Conservation (phyloP, 2,113 vertebrate genomes). For the Eubucco bourcierii region DNA sequence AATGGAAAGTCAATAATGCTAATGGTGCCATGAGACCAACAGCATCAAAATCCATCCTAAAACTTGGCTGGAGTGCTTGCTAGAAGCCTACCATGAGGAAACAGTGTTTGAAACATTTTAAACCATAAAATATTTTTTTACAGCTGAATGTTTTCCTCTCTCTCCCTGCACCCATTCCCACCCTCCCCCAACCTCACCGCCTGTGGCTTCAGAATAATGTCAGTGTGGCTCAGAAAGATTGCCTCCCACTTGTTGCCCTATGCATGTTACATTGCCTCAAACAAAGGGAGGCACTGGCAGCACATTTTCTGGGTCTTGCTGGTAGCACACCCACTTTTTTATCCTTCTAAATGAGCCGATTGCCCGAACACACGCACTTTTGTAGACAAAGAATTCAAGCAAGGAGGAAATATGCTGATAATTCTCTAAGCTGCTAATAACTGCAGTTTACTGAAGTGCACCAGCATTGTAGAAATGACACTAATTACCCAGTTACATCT, state of each 20-base stretch:
- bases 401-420: conserved; percentile 52
- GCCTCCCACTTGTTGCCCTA: conserved; percentile 24
- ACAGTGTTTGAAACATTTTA: neutral
- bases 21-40: neutral
- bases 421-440: conserved; percentile 39
- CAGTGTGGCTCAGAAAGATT: neutral
- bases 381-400: conserved; percentile 53
- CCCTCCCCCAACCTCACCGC: neutral
- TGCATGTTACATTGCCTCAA: conserved; percentile 1
- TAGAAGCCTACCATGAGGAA: neutral
- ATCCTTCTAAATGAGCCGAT: conserved; percentile 6
- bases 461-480: neutral
- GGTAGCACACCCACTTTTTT: conserved; percentile 34
- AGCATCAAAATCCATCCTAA: neutral
- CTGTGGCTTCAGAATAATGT: conserved; percentile 21
- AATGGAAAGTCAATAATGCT: neutral
- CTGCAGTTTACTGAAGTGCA: conserved; percentile 17
- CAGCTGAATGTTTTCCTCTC: neutral
- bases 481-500: neutral
- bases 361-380: conserved; percentile 45
- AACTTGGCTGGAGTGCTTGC: neutral
- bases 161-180: too few relatives aligned
- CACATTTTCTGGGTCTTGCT: neutral
- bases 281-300: conserved; percentile 48
- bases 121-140: neutral